phyloP scores from a whole-genome alignment of 2,888 invertebrate species.

The Acronicta leporina region DNA sequence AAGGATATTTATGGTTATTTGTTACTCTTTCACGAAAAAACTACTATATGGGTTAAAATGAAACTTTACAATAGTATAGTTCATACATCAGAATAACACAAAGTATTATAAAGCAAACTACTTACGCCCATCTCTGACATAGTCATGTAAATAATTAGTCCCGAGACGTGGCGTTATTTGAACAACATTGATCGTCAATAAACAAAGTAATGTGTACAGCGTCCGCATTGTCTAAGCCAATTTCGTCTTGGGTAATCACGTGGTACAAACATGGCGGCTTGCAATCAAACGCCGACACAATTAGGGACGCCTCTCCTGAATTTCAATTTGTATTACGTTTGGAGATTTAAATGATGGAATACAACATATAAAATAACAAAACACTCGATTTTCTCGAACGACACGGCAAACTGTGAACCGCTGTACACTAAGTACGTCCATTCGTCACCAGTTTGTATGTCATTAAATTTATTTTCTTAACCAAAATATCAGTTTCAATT shows the following conservation, averaged over 20 bases:
- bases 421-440: too few relatives aligned
- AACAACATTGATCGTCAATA: slow-evolving; percentile 42
- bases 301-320: slow-evolving; percentile 39
- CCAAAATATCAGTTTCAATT: too few relatives aligned
- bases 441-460: too few relatives aligned
- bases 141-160: slow-evolving; percentile 65
- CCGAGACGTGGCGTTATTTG: slow-evolving; percentile 2
- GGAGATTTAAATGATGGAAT: not conserved
- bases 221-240: slow-evolving; percentile 56
- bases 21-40: too few relatives aligned
- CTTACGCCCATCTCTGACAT: slow-evolving; percentile 84
- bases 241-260: slow-evolving; percentile 44
- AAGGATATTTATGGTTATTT: too few relatives aligned
- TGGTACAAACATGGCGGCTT: slow-evolving; percentile 42
- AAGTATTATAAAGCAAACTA: slow-evolving; percentile 33
- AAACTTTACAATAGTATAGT: too few relatives aligned
- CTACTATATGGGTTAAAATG: too few relatives aligned
- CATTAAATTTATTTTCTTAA: too few relatives aligned
- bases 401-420: too few relatives aligned
- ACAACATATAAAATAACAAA: too few relatives aligned
- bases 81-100: too few relatives aligned
- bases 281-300: slow-evolving; percentile 45
- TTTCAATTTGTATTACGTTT: not conserved
- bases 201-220: slow-evolving; percentile 43
- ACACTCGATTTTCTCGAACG: not conserved